Base-by-base conservation (phyloP, 2,113 vertebrate genomes). In the Charina bottae region DNA sequence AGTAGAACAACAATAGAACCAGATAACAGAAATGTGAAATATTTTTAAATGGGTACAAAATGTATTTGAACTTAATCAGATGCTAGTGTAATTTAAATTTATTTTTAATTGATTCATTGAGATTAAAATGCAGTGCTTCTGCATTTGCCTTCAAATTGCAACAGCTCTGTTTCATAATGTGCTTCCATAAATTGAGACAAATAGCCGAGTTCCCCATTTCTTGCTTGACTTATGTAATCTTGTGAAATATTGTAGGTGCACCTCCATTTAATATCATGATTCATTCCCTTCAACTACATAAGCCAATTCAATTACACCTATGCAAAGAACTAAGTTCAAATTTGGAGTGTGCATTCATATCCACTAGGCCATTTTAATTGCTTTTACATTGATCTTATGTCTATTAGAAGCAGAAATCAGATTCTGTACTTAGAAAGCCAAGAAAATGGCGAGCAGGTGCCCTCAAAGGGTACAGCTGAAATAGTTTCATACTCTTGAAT, bases 91-190 rank as follows among this genome's bases (percentile, higher is more conserved):
- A 94, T 93, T 94, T 97, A 96, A 95, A 95, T 95, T 93, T 94
- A 93, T 94, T 96, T 95, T 95, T 94, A 94, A 89, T 13, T 37
- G 93, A 15, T 95, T 93, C 93, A 97, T 94, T 94, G 84, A 88
- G 94, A 94, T 83, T 90, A 62, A 54, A 85, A 93, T 89, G 94
- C 92, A 5, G 68, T 93, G 90, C 95, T 96, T 92, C 94, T 92
- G 90, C 64, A 95, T 97, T 97, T 96, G 92, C 93, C 95, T 93
- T 93, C 95, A 96, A 95, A 97, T 96, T 95, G 96, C 96, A 97
- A 93, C 95, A 97, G 96, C 91, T 88, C 68, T n/a, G 94, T 96
- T 96, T 94, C 94, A 96, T 96, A 91, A 96, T 96, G 95, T 94
- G 89, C 93, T 68, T 83, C 37, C 46, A 21, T 96, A 94, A 96